Evolutionary conservation across 2,113 vertebrate species (phyloP).

Genomic region (Polypterus senegalus): DNA sequence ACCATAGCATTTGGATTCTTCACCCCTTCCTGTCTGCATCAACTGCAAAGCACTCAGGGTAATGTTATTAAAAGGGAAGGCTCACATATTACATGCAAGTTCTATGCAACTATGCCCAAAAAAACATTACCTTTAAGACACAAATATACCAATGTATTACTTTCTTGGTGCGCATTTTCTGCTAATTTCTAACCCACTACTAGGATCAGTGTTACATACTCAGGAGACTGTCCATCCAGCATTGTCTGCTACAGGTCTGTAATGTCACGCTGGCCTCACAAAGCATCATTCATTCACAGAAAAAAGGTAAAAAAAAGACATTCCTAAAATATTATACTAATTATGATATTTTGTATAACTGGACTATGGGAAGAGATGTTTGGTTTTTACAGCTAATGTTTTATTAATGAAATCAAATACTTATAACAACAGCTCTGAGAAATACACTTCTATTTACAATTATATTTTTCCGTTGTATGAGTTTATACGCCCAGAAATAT

Average conservation of each 20-base stretch:
- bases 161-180: not conserved
- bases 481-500: not conserved
- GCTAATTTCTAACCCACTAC: not conserved
- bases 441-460: conserved; percentile 1
- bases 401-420: not conserved
- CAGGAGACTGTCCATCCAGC: too few relatives aligned
- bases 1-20: too few relatives aligned
- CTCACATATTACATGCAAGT: too few relatives aligned
- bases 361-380: not conserved
- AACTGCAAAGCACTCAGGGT: too few relatives aligned
- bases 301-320: not conserved
- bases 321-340: not conserved
- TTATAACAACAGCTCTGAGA: not conserved
- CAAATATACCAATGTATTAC: too few relatives aligned
- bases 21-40: too few relatives aligned
- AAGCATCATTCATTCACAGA: not conserved
- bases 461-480: not conserved
- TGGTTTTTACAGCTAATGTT: not conserved
- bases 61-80: too few relatives aligned
- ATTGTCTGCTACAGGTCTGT: too few relatives aligned
- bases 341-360: not conserved
- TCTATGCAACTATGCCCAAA: too few relatives aligned
- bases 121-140: too few relatives aligned
- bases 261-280: too few relatives aligned
- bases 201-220: too few relatives aligned